Evolutionary conservation across 2,797 vertebrate species (phyloP).

Genomic region (Lateolabrax maculatus): DNA sequence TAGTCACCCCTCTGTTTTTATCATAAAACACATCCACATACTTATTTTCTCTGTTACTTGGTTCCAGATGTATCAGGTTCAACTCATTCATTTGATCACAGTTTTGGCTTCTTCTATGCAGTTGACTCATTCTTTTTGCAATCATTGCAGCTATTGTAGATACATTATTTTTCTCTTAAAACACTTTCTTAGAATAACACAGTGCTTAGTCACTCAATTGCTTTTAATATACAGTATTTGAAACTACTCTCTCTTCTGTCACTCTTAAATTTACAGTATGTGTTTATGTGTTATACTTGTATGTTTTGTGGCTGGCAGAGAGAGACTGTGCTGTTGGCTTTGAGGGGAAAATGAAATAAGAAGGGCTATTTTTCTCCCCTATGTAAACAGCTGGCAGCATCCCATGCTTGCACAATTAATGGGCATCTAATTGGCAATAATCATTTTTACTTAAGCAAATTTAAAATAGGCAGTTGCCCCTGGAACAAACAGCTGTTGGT

Average conservation of each 20-base stretch:
- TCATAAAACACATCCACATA: neutral
- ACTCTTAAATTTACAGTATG: constrained; percentile 32
- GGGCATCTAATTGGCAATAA: constrained; percentile 99
- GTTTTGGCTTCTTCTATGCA: neutral
- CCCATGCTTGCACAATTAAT: constrained; percentile 98
- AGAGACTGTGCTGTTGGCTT: constrained; percentile 72
- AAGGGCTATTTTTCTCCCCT: constrained; percentile 93
- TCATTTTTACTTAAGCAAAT: constrained; percentile 95
- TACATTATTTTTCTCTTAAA: neutral
- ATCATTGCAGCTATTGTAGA: neutral
- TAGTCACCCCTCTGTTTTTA: neutral
- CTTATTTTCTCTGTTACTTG: neutral
- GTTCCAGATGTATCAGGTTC: neutral
- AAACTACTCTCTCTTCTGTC: constrained; percentile 11
- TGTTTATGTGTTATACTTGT: constrained; percentile 39
- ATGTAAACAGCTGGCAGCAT: constrained; percentile 97
- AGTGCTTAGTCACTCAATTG: neutral
- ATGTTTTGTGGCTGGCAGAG: constrained; percentile 53
- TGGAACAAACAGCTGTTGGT: constrained; percentile 95
- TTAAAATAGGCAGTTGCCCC: constrained; percentile 92
- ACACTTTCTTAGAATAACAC: neutral
- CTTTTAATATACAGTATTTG: constrained; percentile 17
- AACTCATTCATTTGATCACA: neutral
- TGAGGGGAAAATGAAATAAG: constrained; percentile 87
- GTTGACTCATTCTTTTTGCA: neutral